Evolutionary conservation across 2,797 vertebrate species (phyloP).

Genomic region (Sebastes itinus): DNA sequence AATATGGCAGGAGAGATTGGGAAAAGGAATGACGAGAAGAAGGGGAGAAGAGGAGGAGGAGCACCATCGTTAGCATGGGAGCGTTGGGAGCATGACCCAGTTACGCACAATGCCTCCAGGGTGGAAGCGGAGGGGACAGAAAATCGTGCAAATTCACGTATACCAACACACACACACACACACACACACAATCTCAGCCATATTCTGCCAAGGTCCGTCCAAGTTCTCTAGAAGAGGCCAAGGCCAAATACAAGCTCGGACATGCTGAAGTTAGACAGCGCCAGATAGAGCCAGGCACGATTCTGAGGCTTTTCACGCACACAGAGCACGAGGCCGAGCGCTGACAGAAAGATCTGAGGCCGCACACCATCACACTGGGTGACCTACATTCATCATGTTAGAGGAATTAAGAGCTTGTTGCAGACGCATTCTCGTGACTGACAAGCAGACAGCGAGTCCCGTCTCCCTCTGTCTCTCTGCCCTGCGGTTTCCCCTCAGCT

Average conservation of each 20-base stretch:
- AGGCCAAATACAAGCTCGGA: constrained; percentile 9
- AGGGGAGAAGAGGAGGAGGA: constrained; percentile 44
- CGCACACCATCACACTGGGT: constrained; percentile 36
- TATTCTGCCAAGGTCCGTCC: constrained; percentile 14
- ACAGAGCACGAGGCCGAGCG: not conserved
- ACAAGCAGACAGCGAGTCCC: constrained; percentile 3
- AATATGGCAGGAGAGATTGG: constrained; percentile 26
- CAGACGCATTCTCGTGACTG: constrained; percentile 21
- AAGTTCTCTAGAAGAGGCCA: constrained; percentile 14
- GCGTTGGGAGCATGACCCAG: constrained; percentile 70
- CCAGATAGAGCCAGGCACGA: constrained; percentile 3
- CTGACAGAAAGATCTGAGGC: constrained; percentile 36
- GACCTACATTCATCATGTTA: constrained; percentile 61
- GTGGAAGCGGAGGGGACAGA: constrained; percentile 14
- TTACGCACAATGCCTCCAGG: constrained; percentile 71
- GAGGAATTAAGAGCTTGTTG: constrained; percentile 40
- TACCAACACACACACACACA: constrained; percentile 10
- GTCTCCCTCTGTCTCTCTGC: constrained; percentile 19
- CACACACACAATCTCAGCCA: not conserved
- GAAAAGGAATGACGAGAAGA: constrained; percentile 26
- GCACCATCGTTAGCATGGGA: constrained; percentile 37
- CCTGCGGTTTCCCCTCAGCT: constrained; percentile 28
- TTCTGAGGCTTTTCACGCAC: constrained; percentile 14
- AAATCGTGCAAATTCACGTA: constrained; percentile 7
- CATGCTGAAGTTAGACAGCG: constrained; percentile 7